phyloP scores from a whole-genome alignment of 2,888 invertebrate species.

The Philopedon plagiatum region DNA sequence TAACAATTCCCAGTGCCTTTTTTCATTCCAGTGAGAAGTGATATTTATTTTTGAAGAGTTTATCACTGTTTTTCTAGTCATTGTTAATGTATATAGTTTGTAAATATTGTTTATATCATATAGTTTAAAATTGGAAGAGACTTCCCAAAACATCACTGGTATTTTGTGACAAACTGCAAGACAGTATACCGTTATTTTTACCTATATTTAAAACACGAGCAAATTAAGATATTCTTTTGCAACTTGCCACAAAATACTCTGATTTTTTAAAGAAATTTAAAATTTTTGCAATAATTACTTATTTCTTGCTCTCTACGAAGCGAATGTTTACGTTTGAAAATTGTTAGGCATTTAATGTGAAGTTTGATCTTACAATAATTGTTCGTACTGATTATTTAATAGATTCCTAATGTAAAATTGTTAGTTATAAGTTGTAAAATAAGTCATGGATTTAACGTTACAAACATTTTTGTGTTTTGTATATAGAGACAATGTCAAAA shows the following conservation, averaged over 20 bases:
- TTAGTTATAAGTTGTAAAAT: constrained; percentile 30
- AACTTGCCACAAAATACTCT: not conserved
- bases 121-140: constrained; percentile 45
- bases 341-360: not conserved
- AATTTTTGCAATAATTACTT: constrained; percentile 26
- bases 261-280: not conserved
- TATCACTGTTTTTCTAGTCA: constrained; percentile 66
- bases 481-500: constrained; percentile 23
- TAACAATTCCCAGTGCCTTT: constrained; percentile 64
- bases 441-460: constrained; percentile 19
- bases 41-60: constrained; percentile 59
- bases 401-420: constrained; percentile 35
- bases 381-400: constrained; percentile 40
- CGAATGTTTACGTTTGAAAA: constrained; percentile 5
- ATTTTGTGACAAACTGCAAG: not conserved
- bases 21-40: constrained; percentile 65
- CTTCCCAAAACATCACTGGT: constrained; percentile 2
- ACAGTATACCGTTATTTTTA: too few species aligned
- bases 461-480: constrained; percentile 20
- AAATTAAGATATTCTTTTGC: too few species aligned
- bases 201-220: too few species aligned
- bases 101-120: constrained; percentile 64
- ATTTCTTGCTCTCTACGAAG: constrained; percentile 22
- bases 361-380: constrained; percentile 13
- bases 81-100: constrained; percentile 63